A percentile compares a stretch with the other conserved stretches of the same genome.
Evolutionary conservation across 2,797 vertebrate species (phyloP).

Genomic region (Takifugu ocellatus): DNA sequence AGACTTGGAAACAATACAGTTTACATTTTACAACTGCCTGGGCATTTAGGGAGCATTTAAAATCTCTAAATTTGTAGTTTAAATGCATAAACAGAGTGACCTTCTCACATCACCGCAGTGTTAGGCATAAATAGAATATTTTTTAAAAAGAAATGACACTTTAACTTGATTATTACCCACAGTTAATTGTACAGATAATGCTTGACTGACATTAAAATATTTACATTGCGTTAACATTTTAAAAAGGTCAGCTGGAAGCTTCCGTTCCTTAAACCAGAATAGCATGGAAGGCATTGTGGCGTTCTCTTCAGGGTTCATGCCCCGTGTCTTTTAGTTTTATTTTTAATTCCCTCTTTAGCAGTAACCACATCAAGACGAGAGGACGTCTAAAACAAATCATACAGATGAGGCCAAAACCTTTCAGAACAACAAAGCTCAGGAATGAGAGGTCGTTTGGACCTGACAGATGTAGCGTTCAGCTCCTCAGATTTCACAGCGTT

Average conservation of each 20-base stretch:
- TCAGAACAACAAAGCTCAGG: conserved; percentile 55
- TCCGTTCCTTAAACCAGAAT: conserved; percentile 9
- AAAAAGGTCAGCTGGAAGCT: conserved; percentile 1
- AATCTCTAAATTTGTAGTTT: too few relatives aligned
- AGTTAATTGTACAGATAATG: not conserved
- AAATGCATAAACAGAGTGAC: too few relatives aligned
- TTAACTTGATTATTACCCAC: too few relatives aligned
- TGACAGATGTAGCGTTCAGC: conserved; percentile 58
- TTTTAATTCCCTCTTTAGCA: conserved; percentile 29
- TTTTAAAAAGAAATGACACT: not conserved
- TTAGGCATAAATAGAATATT: too few relatives aligned
- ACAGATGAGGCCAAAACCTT: conserved; percentile 22
- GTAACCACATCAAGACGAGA: conserved; percentile 11
- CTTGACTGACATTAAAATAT: too few relatives aligned
- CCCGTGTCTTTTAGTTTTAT: conserved; percentile 13
- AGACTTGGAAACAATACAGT: too few relatives aligned
- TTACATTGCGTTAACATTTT: not conserved
- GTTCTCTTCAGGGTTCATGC: conserved; percentile 32
- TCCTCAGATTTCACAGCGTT: conserved; percentile 8
- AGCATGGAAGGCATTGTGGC: conserved; percentile 25
- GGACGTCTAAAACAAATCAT: conserved; percentile 13
- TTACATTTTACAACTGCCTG: too few relatives aligned
- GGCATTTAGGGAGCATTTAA: too few relatives aligned
- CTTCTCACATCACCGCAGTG: too few relatives aligned
- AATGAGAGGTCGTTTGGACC: conserved; percentile 46